A percentile compares a stretch with the other conserved stretches of the same genome.
These are phyloP conservation scores for Craterocephalus amniculus DNA, from an alignment of 2,797 vertebrate species.

Conservation along the genomic window DNA sequence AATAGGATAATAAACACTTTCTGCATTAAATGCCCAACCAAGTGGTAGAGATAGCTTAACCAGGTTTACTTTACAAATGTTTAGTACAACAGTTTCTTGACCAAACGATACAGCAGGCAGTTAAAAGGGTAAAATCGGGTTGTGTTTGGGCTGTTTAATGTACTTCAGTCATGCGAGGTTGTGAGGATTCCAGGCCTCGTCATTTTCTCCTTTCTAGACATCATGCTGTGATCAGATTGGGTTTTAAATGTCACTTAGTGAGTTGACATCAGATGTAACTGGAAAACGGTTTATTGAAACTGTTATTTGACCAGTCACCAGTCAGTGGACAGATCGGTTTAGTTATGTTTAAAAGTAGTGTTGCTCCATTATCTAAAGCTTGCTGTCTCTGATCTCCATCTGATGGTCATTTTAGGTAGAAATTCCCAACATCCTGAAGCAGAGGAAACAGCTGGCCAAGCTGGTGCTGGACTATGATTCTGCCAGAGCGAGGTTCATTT, in stretches of 20 bases:
- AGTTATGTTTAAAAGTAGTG: not conserved
- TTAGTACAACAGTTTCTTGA: not conserved
- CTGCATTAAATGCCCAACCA: not conserved
- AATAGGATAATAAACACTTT: not conserved
- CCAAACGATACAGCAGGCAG: not conserved
- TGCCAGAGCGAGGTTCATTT: conserved; percentile 89
- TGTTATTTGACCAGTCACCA: not conserved
- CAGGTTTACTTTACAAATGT: not conserved
- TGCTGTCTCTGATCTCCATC: not conserved
- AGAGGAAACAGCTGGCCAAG: conserved; percentile 95
- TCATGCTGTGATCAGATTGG: not conserved
- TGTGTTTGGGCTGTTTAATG: not conserved
- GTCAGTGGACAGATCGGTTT: not conserved
- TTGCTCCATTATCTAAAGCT: not conserved
- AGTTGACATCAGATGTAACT: not conserved
- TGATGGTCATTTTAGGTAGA: conserved; percentile 84
- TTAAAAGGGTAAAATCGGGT: not conserved
- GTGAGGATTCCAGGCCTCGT: not conserved
- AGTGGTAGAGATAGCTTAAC: not conserved
- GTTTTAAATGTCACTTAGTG: not conserved
- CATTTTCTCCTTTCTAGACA: not conserved
- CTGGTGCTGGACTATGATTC: conserved; percentile 98
- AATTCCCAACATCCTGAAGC: conserved; percentile 98
- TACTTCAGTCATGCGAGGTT: not conserved
- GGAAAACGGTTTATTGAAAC: not conserved